Conservation (phyloP, 2,113 vertebrate species). For the Caloenas nicobarica region DNA sequence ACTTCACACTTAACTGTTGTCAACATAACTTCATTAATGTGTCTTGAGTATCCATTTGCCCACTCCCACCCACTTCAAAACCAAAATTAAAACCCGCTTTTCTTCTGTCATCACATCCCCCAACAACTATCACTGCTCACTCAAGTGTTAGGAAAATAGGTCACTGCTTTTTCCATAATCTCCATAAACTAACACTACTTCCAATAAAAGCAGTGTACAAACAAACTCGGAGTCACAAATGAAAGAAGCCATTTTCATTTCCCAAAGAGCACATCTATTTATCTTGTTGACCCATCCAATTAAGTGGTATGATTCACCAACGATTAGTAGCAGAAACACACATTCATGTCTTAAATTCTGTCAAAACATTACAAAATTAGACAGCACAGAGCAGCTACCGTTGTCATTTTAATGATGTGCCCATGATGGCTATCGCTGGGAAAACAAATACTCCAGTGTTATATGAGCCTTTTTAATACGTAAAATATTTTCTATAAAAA, state of each 20-base stretch:
- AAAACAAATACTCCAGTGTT: neutral
- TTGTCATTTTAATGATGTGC: slow-evolving; percentile 24
- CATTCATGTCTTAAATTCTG: neutral
- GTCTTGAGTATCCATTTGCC: slow-evolving; percentile 28
- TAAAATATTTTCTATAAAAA: slow-evolving; percentile 9
- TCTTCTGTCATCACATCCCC: slow-evolving; percentile 49
- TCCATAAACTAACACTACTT: neutral
- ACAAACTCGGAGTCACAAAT: slow-evolving; percentile 3
- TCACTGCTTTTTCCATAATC: neutral
- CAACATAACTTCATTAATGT: slow-evolving; percentile 62
- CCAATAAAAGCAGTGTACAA: slow-evolving; percentile 18
- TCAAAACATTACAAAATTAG: slow-evolving; percentile 52
- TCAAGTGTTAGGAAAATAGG: slow-evolving; percentile 43
- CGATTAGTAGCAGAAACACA: slow-evolving; percentile 35
- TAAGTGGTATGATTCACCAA: slow-evolving; percentile 32
- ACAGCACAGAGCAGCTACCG: neutral
- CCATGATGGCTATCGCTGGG: neutral
- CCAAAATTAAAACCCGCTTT: slow-evolving; percentile 5
- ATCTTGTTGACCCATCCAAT: slow-evolving; percentile 35
- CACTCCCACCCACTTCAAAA: slow-evolving; percentile 22
- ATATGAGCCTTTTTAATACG: neutral
- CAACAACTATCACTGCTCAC: slow-evolving; percentile 40
- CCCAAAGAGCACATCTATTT: slow-evolving; percentile 19
- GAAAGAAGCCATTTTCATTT: slow-evolving; percentile 34
- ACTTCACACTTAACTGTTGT: slow-evolving; percentile 60